Base-by-base conservation (phyloP, 2,888 invertebrate genomes). In the Mythimna albipuncta region DNA sequence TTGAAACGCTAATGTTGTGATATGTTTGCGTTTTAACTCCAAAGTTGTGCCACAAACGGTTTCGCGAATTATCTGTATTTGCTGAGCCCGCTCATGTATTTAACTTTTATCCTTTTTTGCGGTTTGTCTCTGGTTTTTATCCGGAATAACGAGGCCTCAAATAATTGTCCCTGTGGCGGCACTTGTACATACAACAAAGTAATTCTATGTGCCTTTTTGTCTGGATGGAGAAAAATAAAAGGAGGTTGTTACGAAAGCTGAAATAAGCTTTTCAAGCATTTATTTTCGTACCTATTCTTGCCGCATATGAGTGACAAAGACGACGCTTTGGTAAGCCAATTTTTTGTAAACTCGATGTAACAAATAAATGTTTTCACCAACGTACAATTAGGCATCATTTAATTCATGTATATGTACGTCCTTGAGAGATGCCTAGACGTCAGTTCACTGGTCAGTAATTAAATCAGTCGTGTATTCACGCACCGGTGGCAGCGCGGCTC, bases 111-210 rank as follows among this genome's bases (percentile, higher is more conserved):
- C 52, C 44, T 76, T 59, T 64, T 76, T 75, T 64, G 78, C 59
- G 59, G 47, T 54, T 52, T 26, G 38, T 38, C 52, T 32, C 44
- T 11, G 38, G 59, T 64, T 77, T 77, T 58, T 71, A 78, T 78
- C 50, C n/a, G 50, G 38, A 59, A 64, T 68, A 71, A 61, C 59
- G 64, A 59, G 58, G 32, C 59, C 72, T 32, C 63, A 32, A 78
- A 75, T 71, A 64, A 58, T 78, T 26, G 59, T 78, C 71, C 72
- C 64, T 59, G 59, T n/a, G 78, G 72, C 64, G 54, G 21, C 63
- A 70, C 59, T 78, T 55, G 44, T 57, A 41, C 57, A 32, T 64
- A 75, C 47, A 63, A 54, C 21, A 58, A 75, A 65, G 32, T 66
- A 65, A 57, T 73, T 65, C 21, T 73, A 11, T 73, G 50, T 50